phyloP scores from a whole-genome alignment of 2,888 invertebrate species.

The Mesopsocus fuscifrons region DNA sequence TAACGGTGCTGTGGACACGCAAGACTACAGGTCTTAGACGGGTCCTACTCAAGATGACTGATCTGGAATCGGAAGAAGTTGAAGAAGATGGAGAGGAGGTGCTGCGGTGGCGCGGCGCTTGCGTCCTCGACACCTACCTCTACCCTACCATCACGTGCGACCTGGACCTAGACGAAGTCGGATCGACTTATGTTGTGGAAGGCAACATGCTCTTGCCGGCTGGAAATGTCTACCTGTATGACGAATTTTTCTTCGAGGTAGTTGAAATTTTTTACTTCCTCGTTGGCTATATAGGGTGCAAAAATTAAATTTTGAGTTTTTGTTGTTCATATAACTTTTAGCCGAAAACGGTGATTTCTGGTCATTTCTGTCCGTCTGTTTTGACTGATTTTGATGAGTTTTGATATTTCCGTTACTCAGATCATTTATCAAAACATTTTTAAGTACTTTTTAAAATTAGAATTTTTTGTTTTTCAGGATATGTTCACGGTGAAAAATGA shows the following conservation, averaged over 20 bases:
- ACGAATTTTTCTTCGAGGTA: conserved; percentile 36
- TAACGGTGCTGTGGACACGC: background rate
- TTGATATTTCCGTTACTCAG: too few relatives aligned
- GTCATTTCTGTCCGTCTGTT: too few relatives aligned
- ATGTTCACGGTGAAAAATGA: conserved; percentile 34
- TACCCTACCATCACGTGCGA: conserved; percentile 37
- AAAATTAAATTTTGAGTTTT: too few relatives aligned
- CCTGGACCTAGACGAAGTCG: conserved; percentile 27
- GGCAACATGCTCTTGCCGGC: conserved; percentile 29
- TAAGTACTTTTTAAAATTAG: too few relatives aligned
- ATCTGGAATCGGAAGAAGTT: conserved; percentile 15
- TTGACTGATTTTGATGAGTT: too few relatives aligned
- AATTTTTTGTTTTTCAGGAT: conserved; percentile 25
- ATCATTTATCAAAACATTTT: too few relatives aligned
- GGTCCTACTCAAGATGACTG: conserved; percentile 3
- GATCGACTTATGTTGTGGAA: conserved; percentile 20
- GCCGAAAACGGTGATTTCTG: conserved; percentile 2
- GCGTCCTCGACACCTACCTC: conserved; percentile 34
- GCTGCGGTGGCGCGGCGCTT: conserved; percentile 32
- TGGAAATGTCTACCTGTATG: conserved; percentile 33
- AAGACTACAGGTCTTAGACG: background rate
- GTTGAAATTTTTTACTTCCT: conserved; percentile 17
- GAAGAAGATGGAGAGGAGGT: conserved; percentile 26
- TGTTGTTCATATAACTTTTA: too few relatives aligned
- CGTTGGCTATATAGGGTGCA: too few relatives aligned